Conservation (phyloP, 1,140 invertebrate species). For the Drosophila rhopaloa region DNA sequence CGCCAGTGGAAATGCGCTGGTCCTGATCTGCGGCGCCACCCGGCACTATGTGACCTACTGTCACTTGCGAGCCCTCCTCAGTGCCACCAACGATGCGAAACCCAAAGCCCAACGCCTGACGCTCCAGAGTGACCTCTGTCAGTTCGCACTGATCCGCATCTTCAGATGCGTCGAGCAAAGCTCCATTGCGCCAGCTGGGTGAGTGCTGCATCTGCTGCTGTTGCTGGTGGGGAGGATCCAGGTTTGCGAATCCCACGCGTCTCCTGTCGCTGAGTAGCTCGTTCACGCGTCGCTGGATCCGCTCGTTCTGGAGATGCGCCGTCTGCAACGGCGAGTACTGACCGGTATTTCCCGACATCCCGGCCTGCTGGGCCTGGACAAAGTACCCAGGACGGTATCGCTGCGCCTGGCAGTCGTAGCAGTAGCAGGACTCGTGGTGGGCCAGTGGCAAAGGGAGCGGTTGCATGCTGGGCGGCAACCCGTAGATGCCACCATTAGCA, state of each 20-base stretch:
- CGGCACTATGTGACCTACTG: constrained; percentile 97
- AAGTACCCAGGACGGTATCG: constrained; percentile 72
- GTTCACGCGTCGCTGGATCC: constrained; percentile 79
- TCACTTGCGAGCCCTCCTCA: constrained; percentile 98
- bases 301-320: constrained; percentile 79
- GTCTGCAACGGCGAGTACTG: constrained; percentile 78
- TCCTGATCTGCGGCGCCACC: constrained; percentile 95
- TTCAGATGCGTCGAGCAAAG: constrained; percentile 69
- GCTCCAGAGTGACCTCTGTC: constrained; percentile 91
- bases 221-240: constrained; percentile 65
- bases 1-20: constrained; percentile 92
- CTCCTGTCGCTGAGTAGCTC: constrained; percentile 76
- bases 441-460: constrained; percentile 58
- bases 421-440: constrained; percentile 81
- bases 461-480: constrained; percentile 73
- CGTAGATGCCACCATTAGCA: constrained; percentile 61
- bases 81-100: constrained; percentile 99
- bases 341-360: constrained; percentile 6
- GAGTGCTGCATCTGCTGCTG: constrained; percentile 57
- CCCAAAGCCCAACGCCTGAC: constrained; percentile 96
- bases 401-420: constrained; percentile 81
- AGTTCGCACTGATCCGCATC: constrained; percentile 88
- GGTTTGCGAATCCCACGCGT: constrained; percentile 75
- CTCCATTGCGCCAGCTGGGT: constrained; percentile 69
- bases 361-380: constrained; percentile 41